Evolutionary conservation across 2,888 invertebrate species (phyloP).

Genomic region (Xanthostigma xanthostigma): DNA sequence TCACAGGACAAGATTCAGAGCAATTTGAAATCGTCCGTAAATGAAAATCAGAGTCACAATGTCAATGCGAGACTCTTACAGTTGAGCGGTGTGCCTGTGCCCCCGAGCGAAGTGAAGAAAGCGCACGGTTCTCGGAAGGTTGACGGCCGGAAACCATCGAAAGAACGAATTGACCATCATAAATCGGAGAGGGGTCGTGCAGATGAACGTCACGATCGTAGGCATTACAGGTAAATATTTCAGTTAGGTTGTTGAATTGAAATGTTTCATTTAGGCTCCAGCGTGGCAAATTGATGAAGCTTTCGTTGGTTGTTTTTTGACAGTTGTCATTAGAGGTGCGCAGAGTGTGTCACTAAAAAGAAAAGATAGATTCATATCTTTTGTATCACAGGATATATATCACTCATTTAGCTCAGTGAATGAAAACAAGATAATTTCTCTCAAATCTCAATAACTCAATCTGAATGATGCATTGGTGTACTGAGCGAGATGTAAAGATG

Average conservation of each 20-base stretch:
- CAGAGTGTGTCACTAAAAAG: too few species aligned
- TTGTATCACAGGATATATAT: too few species aligned
- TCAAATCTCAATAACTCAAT: too few species aligned
- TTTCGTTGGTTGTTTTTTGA: too few species aligned
- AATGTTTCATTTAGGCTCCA: too few species aligned
- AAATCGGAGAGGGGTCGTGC: constrained; percentile 1
- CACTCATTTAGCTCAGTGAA: too few species aligned
- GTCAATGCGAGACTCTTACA: constrained; percentile 3
- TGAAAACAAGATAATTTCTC: too few species aligned
- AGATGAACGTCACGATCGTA: not conserved
- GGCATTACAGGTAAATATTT: constrained; percentile 3
- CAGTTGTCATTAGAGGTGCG: too few species aligned
- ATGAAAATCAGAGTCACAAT: not conserved
- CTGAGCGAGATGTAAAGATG: too few species aligned
- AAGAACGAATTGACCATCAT: constrained; percentile 4
- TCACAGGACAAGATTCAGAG: constrained; percentile 7
- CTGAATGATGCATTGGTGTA: too few species aligned
- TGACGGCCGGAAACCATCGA: constrained; percentile 6
- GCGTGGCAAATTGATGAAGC: too few species aligned
- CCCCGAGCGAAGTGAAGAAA: constrained; percentile 11
- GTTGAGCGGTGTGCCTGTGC: constrained; percentile 1
- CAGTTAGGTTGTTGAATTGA: not conserved
- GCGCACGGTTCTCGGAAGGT: not conserved
- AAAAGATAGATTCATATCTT: too few species aligned
- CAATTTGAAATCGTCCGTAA: constrained; percentile 5